Conservation (phyloP, 1,140 invertebrate genomes). For the Platyscapa corneri region DNA sequence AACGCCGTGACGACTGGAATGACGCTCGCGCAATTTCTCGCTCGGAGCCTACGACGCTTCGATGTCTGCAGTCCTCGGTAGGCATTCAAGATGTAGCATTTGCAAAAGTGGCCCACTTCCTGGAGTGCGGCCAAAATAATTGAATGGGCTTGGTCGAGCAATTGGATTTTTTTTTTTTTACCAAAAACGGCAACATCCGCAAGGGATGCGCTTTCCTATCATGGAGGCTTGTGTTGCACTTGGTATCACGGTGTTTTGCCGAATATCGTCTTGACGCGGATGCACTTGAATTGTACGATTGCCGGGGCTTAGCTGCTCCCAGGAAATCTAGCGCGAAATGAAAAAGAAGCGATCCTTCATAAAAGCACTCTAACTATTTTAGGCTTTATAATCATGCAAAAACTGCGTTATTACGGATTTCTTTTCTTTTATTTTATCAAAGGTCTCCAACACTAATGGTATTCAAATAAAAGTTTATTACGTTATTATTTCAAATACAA, state of each 20-base stretch:
- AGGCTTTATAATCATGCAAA: too few relatives aligned
- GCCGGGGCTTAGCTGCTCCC: not conserved
- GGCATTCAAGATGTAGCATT: not conserved
- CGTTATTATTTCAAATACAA: not conserved
- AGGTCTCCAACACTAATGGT: not conserved
- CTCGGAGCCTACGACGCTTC: not conserved
- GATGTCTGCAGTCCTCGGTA: not conserved
- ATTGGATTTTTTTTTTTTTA: not conserved
- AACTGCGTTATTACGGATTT: too few relatives aligned
- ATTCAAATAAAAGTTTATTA: not conserved
- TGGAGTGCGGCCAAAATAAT: slow-evolving; percentile 34
- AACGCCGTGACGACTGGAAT: slow-evolving; percentile 53
- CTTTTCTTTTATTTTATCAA: not conserved
- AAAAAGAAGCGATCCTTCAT: not conserved
- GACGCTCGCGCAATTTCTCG: slow-evolving; percentile 57
- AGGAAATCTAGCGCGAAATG: not conserved
- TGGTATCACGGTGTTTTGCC: not conserved
- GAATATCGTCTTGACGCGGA: not conserved
- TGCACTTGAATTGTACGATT: not conserved
- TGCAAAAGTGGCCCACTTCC: not conserved
- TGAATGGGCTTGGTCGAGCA: not conserved
- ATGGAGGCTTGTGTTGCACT: not conserved
- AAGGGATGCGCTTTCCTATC: not conserved
- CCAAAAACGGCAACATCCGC: too few relatives aligned
- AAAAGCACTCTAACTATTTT: not conserved